Evolutionary conservation across 2,113 vertebrate genomes (phyloP), one percentile per base, ranked within the genome.

Genomic region (Nothobranchius furzeri): DNA sequence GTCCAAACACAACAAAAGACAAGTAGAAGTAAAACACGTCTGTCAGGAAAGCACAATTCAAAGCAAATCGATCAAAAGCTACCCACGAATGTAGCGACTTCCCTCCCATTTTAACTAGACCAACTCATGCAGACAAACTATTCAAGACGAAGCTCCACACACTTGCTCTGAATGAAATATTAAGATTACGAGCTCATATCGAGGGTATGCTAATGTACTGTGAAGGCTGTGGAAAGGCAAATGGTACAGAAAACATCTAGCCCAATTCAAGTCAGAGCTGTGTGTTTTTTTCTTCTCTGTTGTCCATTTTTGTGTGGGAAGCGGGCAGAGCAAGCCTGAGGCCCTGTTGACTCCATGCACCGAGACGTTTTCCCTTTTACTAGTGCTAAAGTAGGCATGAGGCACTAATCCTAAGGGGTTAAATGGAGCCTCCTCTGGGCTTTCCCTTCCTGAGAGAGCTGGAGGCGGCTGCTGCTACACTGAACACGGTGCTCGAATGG

Each of bases 391-490:
- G 88, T 74, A 93, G 86, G 87, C 90, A 91, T 90, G 86, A 87
- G 20, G 85, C 64, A 59, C 88, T 93, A 93, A 94, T 94, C 92
- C 91, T 84, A 51, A 65, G 74, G 87, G 92, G 88, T 90, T 92
- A 90, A 91, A 90, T 78, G 79, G 77, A 89, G 81, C 68, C 78
- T 89, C 85, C 83, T 77, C 65, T 87, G 87, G 82, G 89, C 64
- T 78, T 84, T 81, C 66, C 64, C 76, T 65, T 84, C 82, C 68
- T 88, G 84, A 85, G 87, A 89, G 90, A 90, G 73, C 81, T 71
- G 89, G 81, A 88, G 89, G 88, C 60, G 84, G 84, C 68, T 81
- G 79, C 55, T 83, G 79, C 55, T 70, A 63, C 46, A 37, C 48
- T 14, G 55, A 69, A 75, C 64, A 51, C 40, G 55, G 60, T 76